A percentile compares a stretch with the other conserved stretches of the same genome.
These are phyloP conservation scores for Drosophila nigrodunni DNA, from an alignment of 1,140 invertebrate genomes.

Conservation along the genomic window DNA sequence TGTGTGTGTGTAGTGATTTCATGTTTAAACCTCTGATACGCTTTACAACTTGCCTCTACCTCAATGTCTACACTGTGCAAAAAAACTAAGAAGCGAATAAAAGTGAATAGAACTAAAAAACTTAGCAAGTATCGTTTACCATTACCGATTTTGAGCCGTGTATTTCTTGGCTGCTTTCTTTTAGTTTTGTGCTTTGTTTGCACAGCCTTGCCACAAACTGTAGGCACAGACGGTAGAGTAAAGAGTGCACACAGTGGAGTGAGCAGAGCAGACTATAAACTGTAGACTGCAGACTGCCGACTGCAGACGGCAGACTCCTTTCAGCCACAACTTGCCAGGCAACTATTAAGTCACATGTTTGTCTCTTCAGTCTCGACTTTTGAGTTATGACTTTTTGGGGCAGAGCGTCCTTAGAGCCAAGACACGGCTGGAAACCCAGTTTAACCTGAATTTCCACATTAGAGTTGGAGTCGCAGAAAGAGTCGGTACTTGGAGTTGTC, in stretches of 20 bases:
- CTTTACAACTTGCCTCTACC: constrained; percentile 20
- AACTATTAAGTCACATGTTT: constrained; percentile 66
- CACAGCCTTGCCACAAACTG: neutral
- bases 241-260: too few species aligned
- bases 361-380: constrained; percentile 55
- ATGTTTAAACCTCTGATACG: constrained; percentile 71
- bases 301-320: constrained; percentile 22
- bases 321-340: constrained; percentile 20
- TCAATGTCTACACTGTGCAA: neutral
- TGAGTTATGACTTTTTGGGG: constrained; percentile 76
- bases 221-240: neutral
- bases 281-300: constrained; percentile 8
- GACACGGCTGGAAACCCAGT: constrained; percentile 53
- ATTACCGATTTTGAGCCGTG: neutral
- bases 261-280: neutral
- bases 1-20: constrained; percentile 46
- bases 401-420: constrained; percentile 54
- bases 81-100: too few species aligned
- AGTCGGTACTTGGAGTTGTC: neutral
- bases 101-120: too few species aligned
- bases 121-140: too few species aligned
- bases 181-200: constrained; percentile 26
- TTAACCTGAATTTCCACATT: constrained; percentile 82
- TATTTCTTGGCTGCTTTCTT: constrained; percentile 38
- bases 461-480: constrained; percentile 16